A percentile compares a stretch with the other conserved stretches of the same genome.
Conservation (phyloP, 2,113 vertebrate genomes). For the Pollachius pollachius region DNA sequence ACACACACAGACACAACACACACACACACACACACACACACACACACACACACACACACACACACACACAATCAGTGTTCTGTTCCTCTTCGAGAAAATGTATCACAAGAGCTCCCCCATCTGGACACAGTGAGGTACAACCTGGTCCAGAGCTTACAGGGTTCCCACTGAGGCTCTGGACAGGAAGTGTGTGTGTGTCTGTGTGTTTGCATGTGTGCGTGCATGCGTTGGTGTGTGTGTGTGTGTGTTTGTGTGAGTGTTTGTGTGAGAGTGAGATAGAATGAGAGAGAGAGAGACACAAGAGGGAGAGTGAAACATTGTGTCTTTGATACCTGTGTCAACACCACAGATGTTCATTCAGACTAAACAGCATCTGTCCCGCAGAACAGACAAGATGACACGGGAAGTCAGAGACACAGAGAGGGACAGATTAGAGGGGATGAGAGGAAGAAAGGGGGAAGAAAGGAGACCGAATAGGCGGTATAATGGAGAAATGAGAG, state of each 20-base stretch:
- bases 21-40: background rate
- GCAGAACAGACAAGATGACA: conserved; percentile 21
- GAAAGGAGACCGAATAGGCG: conserved; percentile 8
- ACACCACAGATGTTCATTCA: conserved; percentile 43
- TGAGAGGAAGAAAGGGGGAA: background rate
- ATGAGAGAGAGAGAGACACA: conserved; percentile 10
- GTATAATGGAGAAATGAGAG: conserved; percentile 1
- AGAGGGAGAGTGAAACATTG: conserved; percentile 24
- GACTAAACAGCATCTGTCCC: conserved; percentile 46
- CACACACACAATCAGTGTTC: background rate
- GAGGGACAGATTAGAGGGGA: conserved; percentile 3
- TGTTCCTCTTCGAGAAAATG: conserved; percentile 44
- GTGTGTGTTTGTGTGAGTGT: too few species aligned
- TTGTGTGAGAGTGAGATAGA: conserved; percentile 6
- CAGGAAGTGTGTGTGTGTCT: background rate
- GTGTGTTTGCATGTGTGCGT: too few species aligned
- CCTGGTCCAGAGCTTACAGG: background rate
- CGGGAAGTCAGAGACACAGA: background rate
- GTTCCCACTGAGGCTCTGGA: background rate
- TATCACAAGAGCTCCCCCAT: conserved; percentile 72
- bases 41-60: background rate
- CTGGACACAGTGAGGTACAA: conserved; percentile 39
- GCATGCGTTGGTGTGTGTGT: too few species aligned
- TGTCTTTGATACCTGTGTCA: conserved; percentile 52
- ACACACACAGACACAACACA: background rate